These are phyloP conservation scores for Drosophila ustulata DNA, from an alignment of 2,888 invertebrate species.

Conservation along the genomic window DNA sequence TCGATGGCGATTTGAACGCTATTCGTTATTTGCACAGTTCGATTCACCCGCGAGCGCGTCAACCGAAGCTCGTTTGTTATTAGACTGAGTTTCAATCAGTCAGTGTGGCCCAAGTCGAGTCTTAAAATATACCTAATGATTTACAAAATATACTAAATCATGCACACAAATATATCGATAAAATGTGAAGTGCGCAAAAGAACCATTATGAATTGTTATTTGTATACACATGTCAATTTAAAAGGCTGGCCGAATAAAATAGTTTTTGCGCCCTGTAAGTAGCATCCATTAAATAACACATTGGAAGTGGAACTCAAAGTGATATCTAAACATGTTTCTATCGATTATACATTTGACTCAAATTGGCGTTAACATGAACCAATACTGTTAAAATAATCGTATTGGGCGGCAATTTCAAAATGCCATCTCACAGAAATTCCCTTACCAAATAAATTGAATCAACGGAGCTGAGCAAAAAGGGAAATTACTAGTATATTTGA, in stretches of 20 bases:
- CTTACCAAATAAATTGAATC: background rate
- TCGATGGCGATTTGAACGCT: slow-evolving; percentile 28
- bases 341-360: background rate
- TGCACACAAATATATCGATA: background rate
- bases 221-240: background rate
- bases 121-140: background rate
- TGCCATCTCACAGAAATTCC: background rate
- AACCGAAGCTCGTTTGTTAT: slow-evolving; percentile 50
- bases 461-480: background rate
- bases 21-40: slow-evolving; percentile 28
- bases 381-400: background rate
- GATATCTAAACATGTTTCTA: background rate
- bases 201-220: background rate
- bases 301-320: background rate
- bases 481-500: slow-evolving; percentile 19
- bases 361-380: background rate
- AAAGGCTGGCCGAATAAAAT: background rate
- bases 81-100: slow-evolving; percentile 32
- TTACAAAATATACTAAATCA: background rate
- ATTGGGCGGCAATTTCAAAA: background rate
- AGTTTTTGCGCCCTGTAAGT: background rate
- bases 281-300: background rate
- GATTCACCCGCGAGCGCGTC: slow-evolving; percentile 29
- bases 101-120: background rate
- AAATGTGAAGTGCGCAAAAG: background rate